Conservation (phyloP, 2,797 vertebrate species). For the Fringilla coelebs region DNA sequence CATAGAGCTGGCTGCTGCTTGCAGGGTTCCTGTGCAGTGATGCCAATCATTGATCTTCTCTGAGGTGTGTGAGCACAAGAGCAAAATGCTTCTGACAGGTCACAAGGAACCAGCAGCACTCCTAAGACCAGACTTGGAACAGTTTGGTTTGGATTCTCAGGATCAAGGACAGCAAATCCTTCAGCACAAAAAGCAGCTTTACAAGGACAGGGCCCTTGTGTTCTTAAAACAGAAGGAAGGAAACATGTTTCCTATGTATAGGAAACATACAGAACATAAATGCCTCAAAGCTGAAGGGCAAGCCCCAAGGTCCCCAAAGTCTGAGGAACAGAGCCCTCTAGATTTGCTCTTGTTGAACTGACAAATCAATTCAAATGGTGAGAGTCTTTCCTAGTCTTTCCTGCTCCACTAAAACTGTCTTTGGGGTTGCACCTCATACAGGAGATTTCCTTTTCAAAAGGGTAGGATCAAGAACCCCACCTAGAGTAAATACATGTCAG, state of each 20-base stretch:
- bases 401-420: background rate
- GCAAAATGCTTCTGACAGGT: background rate
- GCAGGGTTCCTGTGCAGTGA: background rate
- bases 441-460: background rate
- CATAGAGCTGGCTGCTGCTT: background rate
- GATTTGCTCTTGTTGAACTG: background rate
- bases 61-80: background rate
- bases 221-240: background rate
- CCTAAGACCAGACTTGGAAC: background rate
- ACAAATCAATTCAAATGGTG: background rate
- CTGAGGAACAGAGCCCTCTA: background rate
- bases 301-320: background rate
- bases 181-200: background rate
- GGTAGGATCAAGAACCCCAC: background rate
- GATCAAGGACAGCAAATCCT: background rate
- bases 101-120: background rate
- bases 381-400: background rate
- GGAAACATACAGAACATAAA: background rate
- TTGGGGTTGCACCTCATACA: background rate
- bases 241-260: too few species aligned
- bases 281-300: background rate
- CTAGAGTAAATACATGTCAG: constrained; percentile 31
- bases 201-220: background rate
- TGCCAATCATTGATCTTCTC: background rate
- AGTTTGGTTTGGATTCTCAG: background rate